phyloP scores from a whole-genome alignment of 1,140 invertebrate genomes.

The Arctopsyche grandis region DNA sequence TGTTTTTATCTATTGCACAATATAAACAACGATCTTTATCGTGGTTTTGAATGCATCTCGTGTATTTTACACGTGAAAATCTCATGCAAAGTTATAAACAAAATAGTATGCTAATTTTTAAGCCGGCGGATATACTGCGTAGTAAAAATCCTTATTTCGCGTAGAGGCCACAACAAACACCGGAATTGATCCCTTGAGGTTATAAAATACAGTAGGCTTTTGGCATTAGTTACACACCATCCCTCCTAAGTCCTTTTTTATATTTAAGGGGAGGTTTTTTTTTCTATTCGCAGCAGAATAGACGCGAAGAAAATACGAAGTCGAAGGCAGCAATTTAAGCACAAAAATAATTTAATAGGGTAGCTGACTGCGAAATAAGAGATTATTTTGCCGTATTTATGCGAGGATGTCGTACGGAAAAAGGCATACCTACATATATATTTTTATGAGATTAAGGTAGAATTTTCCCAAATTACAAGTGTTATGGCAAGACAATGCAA shows the following conservation, averaged over 20 bases:
- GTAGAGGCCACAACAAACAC: conserved; percentile 43
- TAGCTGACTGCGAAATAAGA: conserved; percentile 30
- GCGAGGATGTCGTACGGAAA: neutral
- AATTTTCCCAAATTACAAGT: no score
- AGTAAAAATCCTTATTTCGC: conserved; percentile 36
- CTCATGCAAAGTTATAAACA: conserved; percentile 28
- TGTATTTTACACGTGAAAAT: neutral
- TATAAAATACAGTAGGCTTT: conserved; percentile 48
- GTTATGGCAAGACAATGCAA: no score
- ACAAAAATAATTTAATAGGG: conserved; percentile 27
- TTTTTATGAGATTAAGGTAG: no score
- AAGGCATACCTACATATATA: neutral
- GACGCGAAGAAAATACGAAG: conserved; percentile 24
- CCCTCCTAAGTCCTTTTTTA: conserved; percentile 42
- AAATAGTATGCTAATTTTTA: conserved; percentile 49
- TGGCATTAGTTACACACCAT: conserved; percentile 44
- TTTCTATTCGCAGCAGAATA: conserved; percentile 25
- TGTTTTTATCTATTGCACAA: no score
- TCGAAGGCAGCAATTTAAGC: conserved; percentile 16
- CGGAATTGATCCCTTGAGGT: conserved; percentile 47
- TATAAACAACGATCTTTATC: no score
- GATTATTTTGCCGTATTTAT: conserved; percentile 16
- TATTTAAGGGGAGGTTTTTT: conserved; percentile 36
- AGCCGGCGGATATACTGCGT: conserved; percentile 43
- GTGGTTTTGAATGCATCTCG: neutral